A percentile compares a stretch with the other conserved stretches of the same genome.
Evolutionary conservation across 1,140 invertebrate genomes (phyloP).

Genomic region (Steinernema khuongi): DNA sequence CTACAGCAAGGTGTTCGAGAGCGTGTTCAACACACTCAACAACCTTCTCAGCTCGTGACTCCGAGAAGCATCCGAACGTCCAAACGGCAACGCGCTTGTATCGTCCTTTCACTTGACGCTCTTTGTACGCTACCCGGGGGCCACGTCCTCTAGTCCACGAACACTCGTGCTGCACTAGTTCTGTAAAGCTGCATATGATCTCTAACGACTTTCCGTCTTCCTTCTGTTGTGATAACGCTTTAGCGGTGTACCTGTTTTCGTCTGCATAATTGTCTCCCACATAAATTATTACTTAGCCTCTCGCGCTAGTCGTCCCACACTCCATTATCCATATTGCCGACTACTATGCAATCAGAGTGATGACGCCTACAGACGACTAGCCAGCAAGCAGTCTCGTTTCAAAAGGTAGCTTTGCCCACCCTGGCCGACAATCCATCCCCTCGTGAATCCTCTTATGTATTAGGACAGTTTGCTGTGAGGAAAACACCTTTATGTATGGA

Average conservation of each 20-base stretch:
- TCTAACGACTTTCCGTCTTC: background rate
- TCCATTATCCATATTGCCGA: no score
- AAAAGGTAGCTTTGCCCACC: no score
- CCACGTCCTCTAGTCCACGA: background rate
- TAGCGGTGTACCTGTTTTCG: background rate
- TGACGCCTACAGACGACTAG: background rate
- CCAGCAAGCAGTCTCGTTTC: no score
- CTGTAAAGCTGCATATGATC: background rate
- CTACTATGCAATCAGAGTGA: background rate
- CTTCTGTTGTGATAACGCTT: background rate
- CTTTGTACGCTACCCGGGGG: background rate
- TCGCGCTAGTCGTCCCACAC: background rate
- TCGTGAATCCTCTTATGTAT: no score
- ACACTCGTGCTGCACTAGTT: background rate
- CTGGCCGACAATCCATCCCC: no score
- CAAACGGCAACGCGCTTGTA: background rate
- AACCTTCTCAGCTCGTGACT: background rate
- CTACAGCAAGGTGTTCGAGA: conserved; percentile 76
- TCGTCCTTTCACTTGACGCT: background rate
- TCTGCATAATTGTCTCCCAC: background rate
- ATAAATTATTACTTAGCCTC: background rate
- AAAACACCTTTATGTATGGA: no score
- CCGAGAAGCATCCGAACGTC: background rate
- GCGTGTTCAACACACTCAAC: conserved; percentile 9
- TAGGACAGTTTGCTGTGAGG: no score